Conservation (phyloP, 2,113 vertebrate genomes). For the Perccottus glenii region DNA sequence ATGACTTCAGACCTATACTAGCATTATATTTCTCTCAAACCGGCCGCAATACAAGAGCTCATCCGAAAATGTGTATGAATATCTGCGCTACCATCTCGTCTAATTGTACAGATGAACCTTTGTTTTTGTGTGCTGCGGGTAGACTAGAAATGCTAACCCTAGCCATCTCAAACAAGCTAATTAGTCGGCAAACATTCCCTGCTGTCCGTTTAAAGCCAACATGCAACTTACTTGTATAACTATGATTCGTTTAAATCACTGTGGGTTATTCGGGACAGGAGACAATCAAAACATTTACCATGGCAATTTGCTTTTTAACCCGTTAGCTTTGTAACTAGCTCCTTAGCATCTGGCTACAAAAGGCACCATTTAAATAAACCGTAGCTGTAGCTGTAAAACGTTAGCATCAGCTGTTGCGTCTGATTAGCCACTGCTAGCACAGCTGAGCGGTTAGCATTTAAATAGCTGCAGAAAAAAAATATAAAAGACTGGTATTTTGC, state of each 20-base stretch:
- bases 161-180: slow-evolving; percentile 24
- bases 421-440: slow-evolving; percentile 52
- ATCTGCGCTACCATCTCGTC: slow-evolving; percentile 49
- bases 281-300: background rate
- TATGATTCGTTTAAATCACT: background rate
- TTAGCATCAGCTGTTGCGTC: slow-evolving; percentile 59
- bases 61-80: slow-evolving; percentile 22
- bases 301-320: slow-evolving; percentile 8
- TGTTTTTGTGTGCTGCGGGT: slow-evolving; percentile 67
- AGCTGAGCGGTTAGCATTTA: slow-evolving; percentile 46
- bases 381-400: slow-evolving; percentile 13
- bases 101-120: slow-evolving; percentile 52
- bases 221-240: background rate
- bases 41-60: slow-evolving; percentile 3
- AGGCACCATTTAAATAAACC: slow-evolving; percentile 36
- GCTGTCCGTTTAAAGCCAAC: slow-evolving; percentile 1
- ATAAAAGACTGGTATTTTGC: slow-evolving; percentile 1
- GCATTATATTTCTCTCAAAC: background rate
- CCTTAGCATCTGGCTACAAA: slow-evolving; percentile 45
- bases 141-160: slow-evolving; percentile 47
- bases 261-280: background rate
- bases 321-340: slow-evolving; percentile 36
- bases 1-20: too few relatives aligned
- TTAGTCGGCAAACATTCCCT: slow-evolving; percentile 22
- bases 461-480: slow-evolving; percentile 21